These are phyloP conservation scores for Drosophila setosimentum DNA, from an alignment of 2,888 invertebrate species.

Conservation along the genomic window DNA sequence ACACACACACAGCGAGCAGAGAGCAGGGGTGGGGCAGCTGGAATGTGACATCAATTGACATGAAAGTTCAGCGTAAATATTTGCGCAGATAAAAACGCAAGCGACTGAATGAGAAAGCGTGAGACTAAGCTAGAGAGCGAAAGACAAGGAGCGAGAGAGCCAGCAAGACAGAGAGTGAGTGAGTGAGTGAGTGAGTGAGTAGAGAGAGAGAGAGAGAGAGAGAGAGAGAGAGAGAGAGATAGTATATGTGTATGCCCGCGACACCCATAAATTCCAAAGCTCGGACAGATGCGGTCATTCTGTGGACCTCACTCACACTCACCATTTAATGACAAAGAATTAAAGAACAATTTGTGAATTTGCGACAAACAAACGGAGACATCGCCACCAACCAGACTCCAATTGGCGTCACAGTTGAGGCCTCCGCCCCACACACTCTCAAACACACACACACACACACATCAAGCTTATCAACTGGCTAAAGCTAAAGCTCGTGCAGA, in stretches of 20 bases:
- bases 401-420: slow-evolving; percentile 63
- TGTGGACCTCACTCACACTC: slow-evolving; percentile 30
- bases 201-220: not conserved
- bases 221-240: slow-evolving; percentile 9
- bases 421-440: slow-evolving; percentile 1
- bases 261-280: slow-evolving; percentile 76
- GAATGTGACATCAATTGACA: slow-evolving; percentile 81
- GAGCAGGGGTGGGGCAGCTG: slow-evolving; percentile 9
- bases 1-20: not conserved
- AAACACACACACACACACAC: not conserved
- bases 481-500: slow-evolving; percentile 14
- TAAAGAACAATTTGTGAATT: slow-evolving; percentile 81
- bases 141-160: slow-evolving; percentile 1
- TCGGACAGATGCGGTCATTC: slow-evolving; percentile 71
- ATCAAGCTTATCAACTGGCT: slow-evolving; percentile 28
- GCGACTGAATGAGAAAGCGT: slow-evolving; percentile 40
- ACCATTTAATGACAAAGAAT: slow-evolving; percentile 79
- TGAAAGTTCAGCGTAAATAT: slow-evolving; percentile 79
- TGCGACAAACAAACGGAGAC: slow-evolving; percentile 81
- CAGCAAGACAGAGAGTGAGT: not conserved
- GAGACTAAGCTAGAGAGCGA: slow-evolving; percentile 22
- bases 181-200: slow-evolving; percentile 11
- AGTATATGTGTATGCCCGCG: slow-evolving; percentile 25
- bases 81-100: slow-evolving; percentile 73
- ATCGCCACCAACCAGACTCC: slow-evolving; percentile 79